Percentiles rank a stretch among this genome's conserved stretches.
phyloP scores from a whole-genome alignment of 2,113 vertebrate genomes.

The Myrmecophaga tridactyla region DNA sequence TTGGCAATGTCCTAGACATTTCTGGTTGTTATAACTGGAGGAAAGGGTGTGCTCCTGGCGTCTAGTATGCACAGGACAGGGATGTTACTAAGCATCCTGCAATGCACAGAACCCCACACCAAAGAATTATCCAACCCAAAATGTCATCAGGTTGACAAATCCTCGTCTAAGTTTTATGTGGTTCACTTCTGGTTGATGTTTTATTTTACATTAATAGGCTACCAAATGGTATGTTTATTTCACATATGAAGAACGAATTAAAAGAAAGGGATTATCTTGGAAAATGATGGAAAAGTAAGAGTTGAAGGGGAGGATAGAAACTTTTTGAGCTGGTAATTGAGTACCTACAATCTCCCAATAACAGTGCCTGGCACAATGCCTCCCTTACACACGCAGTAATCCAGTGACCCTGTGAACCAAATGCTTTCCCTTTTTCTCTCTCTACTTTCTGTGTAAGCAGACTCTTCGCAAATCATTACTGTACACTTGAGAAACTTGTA shows the following conservation, averaged over 20 bases:
- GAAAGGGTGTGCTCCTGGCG: no score
- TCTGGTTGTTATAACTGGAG: not conserved
- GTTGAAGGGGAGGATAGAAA: not conserved
- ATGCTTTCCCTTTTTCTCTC: not conserved
- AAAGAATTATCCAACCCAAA: not conserved
- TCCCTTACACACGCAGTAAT: not conserved
- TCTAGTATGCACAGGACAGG: not conserved
- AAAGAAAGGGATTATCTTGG: not conserved
- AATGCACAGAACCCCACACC: not conserved
- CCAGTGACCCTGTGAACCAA: not conserved
- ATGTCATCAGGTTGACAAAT: not conserved
- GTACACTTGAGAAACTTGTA: not conserved
- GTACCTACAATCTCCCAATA: not conserved
- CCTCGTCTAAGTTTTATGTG: not conserved
- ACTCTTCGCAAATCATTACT: not conserved
- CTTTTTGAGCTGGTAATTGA: not conserved
- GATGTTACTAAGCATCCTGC: not conserved
- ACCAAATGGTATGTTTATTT: not conserved
- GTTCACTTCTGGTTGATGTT: not conserved
- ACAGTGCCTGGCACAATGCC: not conserved
- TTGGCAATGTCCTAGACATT: not conserved
- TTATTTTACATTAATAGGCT: not conserved
- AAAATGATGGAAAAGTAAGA: not conserved
- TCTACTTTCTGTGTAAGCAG: not conserved
- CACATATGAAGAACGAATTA: not conserved